Evolutionary conservation across 2,113 vertebrate genomes (phyloP).

Genomic region (Myotis davidii): DNA sequence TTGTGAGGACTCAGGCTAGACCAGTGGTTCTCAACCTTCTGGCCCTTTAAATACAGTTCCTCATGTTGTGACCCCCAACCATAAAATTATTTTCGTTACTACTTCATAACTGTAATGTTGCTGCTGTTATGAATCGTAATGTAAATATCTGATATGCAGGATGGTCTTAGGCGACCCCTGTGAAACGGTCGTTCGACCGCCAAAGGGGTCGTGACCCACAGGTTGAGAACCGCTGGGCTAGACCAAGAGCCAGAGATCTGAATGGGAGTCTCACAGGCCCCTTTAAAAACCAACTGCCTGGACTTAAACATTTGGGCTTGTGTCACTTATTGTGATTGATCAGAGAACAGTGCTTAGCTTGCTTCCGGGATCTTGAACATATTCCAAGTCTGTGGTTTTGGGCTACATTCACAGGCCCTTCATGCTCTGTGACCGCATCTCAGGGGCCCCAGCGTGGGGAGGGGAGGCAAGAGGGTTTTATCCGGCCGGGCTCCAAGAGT

Average conservation of each 20-base stretch:
- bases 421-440: neutral
- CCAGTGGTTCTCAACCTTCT: no score
- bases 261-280: neutral
- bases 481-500: neutral
- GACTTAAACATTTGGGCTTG: neutral
- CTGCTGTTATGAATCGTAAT: no score
- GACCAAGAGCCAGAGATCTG: neutral
- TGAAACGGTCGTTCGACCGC: no score
- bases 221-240: neutral
- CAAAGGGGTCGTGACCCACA: no score
- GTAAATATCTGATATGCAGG: no score
- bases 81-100: no score
- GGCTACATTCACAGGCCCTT: neutral
- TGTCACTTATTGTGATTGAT: neutral
- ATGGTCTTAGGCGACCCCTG: no score
- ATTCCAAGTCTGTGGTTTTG: conserved; percentile 1
- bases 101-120: no score
- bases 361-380: neutral
- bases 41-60: no score
- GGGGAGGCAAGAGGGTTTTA: neutral
- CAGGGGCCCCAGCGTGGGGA: accelerated
- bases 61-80: no score
- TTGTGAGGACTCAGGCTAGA: neutral
- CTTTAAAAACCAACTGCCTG: no score
- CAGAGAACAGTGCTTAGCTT: neutral